A percentile compares a stretch with the other conserved stretches of the same genome.
Conservation (phyloP, 2,888 invertebrate genomes). For the Oxyscelio sp. region DNA sequence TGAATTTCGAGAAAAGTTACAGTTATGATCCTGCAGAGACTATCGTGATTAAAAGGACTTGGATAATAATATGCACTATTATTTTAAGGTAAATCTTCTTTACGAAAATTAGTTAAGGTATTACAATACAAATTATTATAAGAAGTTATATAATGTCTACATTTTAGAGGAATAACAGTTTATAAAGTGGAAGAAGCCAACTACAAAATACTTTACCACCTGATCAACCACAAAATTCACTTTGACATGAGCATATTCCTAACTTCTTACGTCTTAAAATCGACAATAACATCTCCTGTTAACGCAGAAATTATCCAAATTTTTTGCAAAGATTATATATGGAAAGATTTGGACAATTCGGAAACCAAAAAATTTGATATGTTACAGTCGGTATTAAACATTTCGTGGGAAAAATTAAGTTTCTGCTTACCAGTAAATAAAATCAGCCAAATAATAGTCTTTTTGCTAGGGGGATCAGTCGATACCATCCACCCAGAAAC, state of each 20-base stretch:
- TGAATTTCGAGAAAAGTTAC: slow-evolving; percentile 81
- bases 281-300: slow-evolving; percentile 85
- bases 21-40: slow-evolving; percentile 69
- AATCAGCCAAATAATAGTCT: slow-evolving; percentile 80
- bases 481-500: slow-evolving; percentile 33
- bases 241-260: slow-evolving; percentile 85
- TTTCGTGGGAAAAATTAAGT: slow-evolving; percentile 75
- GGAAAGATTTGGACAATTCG: slow-evolving; percentile 78
- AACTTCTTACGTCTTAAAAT: slow-evolving; percentile 87
- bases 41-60: slow-evolving; percentile 83
- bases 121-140: no score
- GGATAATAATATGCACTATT: slow-evolving; percentile 86
- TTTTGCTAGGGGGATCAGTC: slow-evolving; percentile 77
- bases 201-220: slow-evolving; percentile 85
- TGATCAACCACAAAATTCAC: slow-evolving; percentile 85
- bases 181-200: slow-evolving; percentile 83
- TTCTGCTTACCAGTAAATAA: slow-evolving; percentile 77
- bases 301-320: slow-evolving; percentile 87
- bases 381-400: slow-evolving; percentile 81
- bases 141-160: no score
- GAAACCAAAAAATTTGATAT: slow-evolving; percentile 80
- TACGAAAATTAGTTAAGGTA: no score
- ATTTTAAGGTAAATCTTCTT: slow-evolving; percentile 85
- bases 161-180: slow-evolving; percentile 49
- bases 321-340: slow-evolving; percentile 84